phyloP scores from a whole-genome alignment of 2,888 invertebrate species.

The Ganaspis brasiliensis region DNA sequence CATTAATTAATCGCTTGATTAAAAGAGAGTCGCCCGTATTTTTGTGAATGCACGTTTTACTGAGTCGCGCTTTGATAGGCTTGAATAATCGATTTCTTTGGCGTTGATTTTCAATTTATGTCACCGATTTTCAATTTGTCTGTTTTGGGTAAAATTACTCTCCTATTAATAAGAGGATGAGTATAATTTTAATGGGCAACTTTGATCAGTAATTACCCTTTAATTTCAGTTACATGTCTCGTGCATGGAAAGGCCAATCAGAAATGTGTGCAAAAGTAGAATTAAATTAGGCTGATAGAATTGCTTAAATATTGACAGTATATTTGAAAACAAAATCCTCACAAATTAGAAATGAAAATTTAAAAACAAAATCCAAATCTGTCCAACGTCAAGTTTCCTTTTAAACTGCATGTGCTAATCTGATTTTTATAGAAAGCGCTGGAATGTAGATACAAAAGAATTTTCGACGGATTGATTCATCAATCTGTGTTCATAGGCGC shows the following conservation, averaged over 20 bases:
- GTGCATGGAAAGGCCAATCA: too few relatives aligned
- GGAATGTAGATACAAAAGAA: constrained; percentile 36
- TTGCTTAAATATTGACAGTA: too few relatives aligned
- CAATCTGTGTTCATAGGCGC: constrained; percentile 35
- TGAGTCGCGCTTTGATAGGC: constrained; percentile 38
- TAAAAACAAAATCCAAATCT: too few relatives aligned
- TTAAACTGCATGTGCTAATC: background rate
- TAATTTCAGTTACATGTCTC: background rate
- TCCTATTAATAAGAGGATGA: background rate
- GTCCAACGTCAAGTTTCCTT: background rate
- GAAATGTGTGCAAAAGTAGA: too few relatives aligned
- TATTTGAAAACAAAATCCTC: too few relatives aligned
- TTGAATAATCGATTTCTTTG: constrained; percentile 43
- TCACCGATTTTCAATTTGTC: constrained; percentile 34
- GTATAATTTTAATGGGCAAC: background rate
- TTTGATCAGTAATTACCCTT: background rate
- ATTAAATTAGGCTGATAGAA: background rate
- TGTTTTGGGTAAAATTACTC: constrained; percentile 4
- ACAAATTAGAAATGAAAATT: too few relatives aligned
- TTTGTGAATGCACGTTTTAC: constrained; percentile 43
- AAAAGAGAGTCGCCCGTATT: constrained; percentile 42
- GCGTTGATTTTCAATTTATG: constrained; percentile 42
- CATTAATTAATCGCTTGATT: constrained; percentile 47
- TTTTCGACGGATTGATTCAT: constrained; percentile 39
- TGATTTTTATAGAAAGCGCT: constrained; percentile 18